Evolutionary conservation across 2,797 vertebrate genomes (phyloP).

Genomic region (Zenarchopterus dispar): DNA sequence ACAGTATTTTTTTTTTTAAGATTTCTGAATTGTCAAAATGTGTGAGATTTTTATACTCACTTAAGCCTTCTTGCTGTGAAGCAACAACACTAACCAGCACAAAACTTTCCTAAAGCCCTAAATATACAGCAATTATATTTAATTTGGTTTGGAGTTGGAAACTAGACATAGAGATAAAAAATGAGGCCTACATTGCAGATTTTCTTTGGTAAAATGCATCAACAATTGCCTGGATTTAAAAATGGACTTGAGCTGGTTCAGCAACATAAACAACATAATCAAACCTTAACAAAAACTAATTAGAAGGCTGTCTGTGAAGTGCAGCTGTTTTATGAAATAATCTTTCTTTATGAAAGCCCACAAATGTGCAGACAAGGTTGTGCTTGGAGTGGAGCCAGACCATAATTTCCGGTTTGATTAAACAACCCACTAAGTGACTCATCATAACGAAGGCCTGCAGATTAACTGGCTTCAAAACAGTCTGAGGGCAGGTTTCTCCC

Average conservation of each 20-base stretch:
- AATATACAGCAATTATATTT: too few species aligned
- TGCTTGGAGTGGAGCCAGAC: conserved; percentile 51
- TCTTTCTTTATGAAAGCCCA: conserved; percentile 15
- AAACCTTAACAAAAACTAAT: conserved; percentile 33
- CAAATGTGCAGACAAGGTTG: conserved; percentile 23
- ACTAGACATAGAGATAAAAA: too few species aligned
- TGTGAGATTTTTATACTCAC: too few species aligned
- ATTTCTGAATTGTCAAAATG: too few species aligned
- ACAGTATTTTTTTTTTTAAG: too few species aligned
- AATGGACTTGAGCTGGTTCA: background rate
- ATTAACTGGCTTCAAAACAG: conserved; percentile 60
- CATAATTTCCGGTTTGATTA: conserved; percentile 69
- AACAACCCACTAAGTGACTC: conserved; percentile 69
- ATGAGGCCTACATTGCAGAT: too few species aligned
- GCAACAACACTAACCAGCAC: background rate
- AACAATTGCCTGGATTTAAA: background rate
- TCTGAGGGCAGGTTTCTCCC: conserved; percentile 47
- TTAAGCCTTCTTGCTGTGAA: background rate
- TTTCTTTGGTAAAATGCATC: background rate
- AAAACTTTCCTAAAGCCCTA: background rate
- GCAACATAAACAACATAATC: background rate
- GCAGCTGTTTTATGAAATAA: conserved; percentile 35
- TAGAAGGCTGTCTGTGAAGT: conserved; percentile 13
- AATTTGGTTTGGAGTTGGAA: too few species aligned
- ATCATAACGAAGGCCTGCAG: conserved; percentile 58